Evolutionary conservation across 1,140 invertebrate species (phyloP).

Genomic region (Cotesia typhae): DNA sequence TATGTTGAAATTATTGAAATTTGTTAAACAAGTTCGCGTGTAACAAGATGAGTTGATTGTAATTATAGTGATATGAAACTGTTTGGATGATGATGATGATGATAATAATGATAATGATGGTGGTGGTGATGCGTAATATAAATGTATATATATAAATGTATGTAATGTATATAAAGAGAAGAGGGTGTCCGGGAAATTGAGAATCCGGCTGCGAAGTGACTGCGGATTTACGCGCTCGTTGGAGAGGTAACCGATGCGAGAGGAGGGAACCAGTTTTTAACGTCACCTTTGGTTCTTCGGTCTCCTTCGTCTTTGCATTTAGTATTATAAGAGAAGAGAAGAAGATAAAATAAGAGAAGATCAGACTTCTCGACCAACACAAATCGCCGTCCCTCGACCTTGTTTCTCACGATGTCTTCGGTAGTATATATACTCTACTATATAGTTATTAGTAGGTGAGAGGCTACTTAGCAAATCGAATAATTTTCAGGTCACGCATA

Average conservation of each 20-base stretch:
- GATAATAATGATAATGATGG: not conserved
- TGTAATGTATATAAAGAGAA: too few relatives aligned
- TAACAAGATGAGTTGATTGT: too few relatives aligned
- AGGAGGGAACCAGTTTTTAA: slow-evolving; percentile 56
- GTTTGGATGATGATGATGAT: not conserved
- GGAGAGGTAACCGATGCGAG: slow-evolving; percentile 16
- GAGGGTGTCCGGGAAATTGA: slow-evolving; percentile 6
- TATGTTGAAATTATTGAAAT: too few relatives aligned
- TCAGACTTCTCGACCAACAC: slow-evolving; percentile 24
- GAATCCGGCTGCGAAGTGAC: slow-evolving; percentile 19
- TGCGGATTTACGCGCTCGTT: slow-evolving; percentile 18
- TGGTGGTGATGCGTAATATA: not conserved
- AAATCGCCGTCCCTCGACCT: slow-evolving; percentile 32
- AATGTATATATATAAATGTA: not conserved
- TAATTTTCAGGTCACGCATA: slow-evolving; percentile 26
- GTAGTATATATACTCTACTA: slow-evolving; percentile 13
- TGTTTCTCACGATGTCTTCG: slow-evolving; percentile 37
- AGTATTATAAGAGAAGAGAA: slow-evolving; percentile 29
- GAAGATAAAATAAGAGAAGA: slow-evolving; percentile 20
- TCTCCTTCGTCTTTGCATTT: slow-evolving; percentile 46
- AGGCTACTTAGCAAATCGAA: slow-evolving; percentile 35
- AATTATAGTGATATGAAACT: too few relatives aligned
- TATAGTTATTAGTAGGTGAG: slow-evolving; percentile 24
- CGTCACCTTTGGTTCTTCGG: slow-evolving; percentile 46
- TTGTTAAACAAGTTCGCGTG: too few relatives aligned